Evolutionary conservation across 2,888 invertebrate genomes (phyloP).

Genomic region (Catonia carolina): DNA sequence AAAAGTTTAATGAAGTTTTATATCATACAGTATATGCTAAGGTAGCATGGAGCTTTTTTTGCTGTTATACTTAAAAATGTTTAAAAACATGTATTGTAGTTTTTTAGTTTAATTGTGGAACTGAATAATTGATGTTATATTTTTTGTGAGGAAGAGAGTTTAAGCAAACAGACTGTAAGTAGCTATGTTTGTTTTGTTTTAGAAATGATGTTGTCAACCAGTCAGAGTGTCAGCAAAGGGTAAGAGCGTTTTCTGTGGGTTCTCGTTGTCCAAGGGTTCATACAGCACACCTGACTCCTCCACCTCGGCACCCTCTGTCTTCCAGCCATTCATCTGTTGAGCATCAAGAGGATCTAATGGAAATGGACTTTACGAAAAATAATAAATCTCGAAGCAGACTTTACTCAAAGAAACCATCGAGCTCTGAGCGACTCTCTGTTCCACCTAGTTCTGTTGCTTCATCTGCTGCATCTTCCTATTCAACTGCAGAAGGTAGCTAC

Average conservation of each 20-base stretch:
- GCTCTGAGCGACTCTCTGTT: conserved; percentile 30
- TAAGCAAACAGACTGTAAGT: no score
- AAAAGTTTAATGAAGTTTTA: no score
- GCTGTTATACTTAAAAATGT: no score
- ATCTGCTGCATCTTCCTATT: conserved; percentile 33
- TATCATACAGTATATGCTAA: no score
- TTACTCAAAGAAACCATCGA: conserved; percentile 23
- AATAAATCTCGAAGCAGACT: conserved; percentile 28
- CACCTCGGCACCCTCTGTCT: conserved; percentile 42
- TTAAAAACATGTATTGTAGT: no score
- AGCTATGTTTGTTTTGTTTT: conserved; percentile 27
- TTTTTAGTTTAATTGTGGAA: no score
- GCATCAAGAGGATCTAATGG: conserved; percentile 73
- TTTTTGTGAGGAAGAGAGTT: no score
- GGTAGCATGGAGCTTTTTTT: no score
- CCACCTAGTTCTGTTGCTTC: conserved; percentile 29
- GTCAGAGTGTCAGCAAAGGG: conserved; percentile 48
- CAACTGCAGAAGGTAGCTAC: conserved; percentile 34
- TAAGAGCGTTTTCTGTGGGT: conserved; percentile 72
- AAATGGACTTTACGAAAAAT: conserved; percentile 59
- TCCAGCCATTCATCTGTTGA: conserved; percentile 44
- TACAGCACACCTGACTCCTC: conserved; percentile 14
- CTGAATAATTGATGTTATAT: no score
- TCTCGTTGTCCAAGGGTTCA: conserved; percentile 38
- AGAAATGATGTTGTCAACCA: conserved; percentile 41